Percentiles rank a stretch among this genome's conserved stretches.
phyloP scores from a whole-genome alignment of 2,797 vertebrate species.

The Xyrichtys novacula region DNA sequence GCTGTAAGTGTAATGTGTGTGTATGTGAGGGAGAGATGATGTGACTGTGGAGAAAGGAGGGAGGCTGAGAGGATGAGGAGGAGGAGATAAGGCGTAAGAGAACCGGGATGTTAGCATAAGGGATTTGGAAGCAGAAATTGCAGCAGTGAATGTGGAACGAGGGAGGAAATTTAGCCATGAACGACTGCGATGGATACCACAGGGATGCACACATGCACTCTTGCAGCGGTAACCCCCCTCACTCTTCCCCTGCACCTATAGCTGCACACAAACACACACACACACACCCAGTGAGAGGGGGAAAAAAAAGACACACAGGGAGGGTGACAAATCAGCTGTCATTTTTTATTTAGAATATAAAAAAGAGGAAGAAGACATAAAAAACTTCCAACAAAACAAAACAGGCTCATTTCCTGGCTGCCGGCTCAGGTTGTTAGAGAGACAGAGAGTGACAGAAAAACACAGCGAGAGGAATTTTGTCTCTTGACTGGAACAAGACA shows the following conservation, averaged over 20 bases:
- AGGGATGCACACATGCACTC: not conserved
- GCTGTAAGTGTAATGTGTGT: slow-evolving; percentile 41
- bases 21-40: slow-evolving; percentile 24
- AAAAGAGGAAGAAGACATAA: slow-evolving; percentile 1
- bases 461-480: slow-evolving; percentile 57
- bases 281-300: not conserved
- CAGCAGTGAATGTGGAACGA: slow-evolving; percentile 45
- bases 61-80: slow-evolving; percentile 33
- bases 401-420: slow-evolving; percentile 57
- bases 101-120: slow-evolving; percentile 42
- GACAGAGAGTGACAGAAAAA: slow-evolving; percentile 30
- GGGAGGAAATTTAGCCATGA: slow-evolving; percentile 24
- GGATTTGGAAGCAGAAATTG: slow-evolving; percentile 51
- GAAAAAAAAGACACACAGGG: slow-evolving; percentile 24
- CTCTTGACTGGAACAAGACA: slow-evolving; percentile 70
- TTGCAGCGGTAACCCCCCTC: not conserved
- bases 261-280: slow-evolving; percentile 8
- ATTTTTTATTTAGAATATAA: slow-evolving; percentile 47
- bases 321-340: slow-evolving; percentile 47
- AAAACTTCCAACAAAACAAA: slow-evolving; percentile 48
- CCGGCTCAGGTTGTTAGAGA: slow-evolving; percentile 52
- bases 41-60: slow-evolving; percentile 31
- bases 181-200: not conserved
- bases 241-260: slow-evolving; percentile 24
- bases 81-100: slow-evolving; percentile 38